Evolutionary conservation across 2,113 vertebrate species (phyloP).

Genomic region (Apeltes quadracus): DNA sequence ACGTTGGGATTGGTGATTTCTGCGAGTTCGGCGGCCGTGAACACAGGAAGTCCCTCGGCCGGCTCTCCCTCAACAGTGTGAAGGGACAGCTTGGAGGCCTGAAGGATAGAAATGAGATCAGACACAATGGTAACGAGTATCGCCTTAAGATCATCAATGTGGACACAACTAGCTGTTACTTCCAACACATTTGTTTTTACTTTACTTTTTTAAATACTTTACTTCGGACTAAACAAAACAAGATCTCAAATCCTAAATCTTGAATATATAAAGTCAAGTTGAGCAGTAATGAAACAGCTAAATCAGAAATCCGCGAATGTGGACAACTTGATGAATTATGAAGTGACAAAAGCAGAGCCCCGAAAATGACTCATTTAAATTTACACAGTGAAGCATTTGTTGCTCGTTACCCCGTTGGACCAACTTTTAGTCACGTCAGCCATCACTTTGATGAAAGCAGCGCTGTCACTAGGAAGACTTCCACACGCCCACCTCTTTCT

Average conservation of each 20-base stretch:
- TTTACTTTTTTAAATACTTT: background rate
- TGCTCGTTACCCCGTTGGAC: background rate
- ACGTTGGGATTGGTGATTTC: conserved; percentile 81
- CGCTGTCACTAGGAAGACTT: background rate
- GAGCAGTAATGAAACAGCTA: too few species aligned
- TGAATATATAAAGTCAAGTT: too few species aligned
- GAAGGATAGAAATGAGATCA: background rate
- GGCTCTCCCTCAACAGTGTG: conserved; percentile 84
- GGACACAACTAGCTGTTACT: background rate
- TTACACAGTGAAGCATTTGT: background rate
- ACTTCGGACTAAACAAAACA: background rate
- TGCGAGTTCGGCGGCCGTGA: conserved; percentile 82
- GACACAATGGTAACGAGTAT: background rate
- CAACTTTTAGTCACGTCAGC: background rate
- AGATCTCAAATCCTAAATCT: background rate
- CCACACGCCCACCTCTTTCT: conserved; percentile 86
- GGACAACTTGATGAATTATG: background rate
- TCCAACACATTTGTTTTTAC: background rate
- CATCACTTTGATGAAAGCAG: background rate
- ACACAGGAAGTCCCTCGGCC: conserved; percentile 78
- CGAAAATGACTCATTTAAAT: background rate
- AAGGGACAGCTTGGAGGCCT: conserved; percentile 88
- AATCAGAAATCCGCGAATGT: background rate
- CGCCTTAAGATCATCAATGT: background rate
- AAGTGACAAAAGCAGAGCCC: background rate